These are phyloP conservation scores for Drosophila saltans DNA, from an alignment of 1,140 invertebrate species.

Conservation along the genomic window DNA sequence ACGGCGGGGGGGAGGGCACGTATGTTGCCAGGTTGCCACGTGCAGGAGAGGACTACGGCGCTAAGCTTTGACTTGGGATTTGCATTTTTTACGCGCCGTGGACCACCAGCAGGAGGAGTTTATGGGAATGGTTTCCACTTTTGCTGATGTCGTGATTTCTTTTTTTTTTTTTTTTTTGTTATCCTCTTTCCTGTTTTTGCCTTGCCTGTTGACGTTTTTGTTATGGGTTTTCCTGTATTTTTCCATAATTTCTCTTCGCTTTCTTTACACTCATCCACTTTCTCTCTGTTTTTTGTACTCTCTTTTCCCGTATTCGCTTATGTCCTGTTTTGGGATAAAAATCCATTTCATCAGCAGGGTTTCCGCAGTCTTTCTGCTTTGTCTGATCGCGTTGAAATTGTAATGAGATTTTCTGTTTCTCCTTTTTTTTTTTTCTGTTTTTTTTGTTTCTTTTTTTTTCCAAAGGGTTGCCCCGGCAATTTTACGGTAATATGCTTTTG, in stretches of 20 bases:
- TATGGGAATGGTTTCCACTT: conserved; percentile 52
- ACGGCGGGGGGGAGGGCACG: conserved; percentile 3
- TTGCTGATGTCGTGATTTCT: conserved; percentile 74
- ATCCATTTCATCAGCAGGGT: conserved; percentile 78
- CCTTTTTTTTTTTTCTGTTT: conserved; percentile 16
- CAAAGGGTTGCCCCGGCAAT: conserved; percentile 67
- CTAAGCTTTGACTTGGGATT: conserved; percentile 81
- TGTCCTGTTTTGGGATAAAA: conserved; percentile 81
- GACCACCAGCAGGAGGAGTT: conserved; percentile 21
- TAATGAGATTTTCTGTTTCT: conserved; percentile 77
- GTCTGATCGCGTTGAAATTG: conserved; percentile 80
- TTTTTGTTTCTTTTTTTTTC: conserved; percentile 9
- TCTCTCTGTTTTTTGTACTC: not conserved
- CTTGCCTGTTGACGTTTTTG: conserved; percentile 52
- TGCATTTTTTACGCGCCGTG: conserved; percentile 76
- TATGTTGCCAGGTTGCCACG: conserved; percentile 73
- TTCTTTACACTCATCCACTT: conserved; percentile 8
- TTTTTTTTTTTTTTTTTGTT: conserved; percentile 24
- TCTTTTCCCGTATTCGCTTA: conserved; percentile 22
- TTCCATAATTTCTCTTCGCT: conserved; percentile 46
- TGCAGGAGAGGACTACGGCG: conserved; percentile 54
- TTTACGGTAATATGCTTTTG: conserved; percentile 77
- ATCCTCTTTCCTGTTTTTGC: not conserved
- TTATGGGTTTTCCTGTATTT: conserved; percentile 46
- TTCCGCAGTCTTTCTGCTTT: conserved; percentile 64